Evolutionary conservation across 2,888 invertebrate species (phyloP), one percentile per base, ranked within the genome.

Genomic region (Brachyopa scutellaris): DNA sequence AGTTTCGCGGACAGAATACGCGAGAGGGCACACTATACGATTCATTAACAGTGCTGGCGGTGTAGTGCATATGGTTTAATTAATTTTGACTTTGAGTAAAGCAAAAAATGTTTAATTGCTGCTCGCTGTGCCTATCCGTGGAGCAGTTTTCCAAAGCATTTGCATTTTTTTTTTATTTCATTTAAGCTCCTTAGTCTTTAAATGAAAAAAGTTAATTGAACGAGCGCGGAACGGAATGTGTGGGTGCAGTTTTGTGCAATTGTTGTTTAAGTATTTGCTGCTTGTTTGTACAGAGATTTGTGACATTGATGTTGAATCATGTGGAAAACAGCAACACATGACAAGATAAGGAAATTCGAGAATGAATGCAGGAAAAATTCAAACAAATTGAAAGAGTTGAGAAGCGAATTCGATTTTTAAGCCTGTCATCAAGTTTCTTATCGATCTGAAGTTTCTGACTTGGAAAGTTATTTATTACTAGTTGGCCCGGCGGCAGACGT

Each of bases 151-250:
- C 62, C 74, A 73, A 53, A 47, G 15, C 36, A 36, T 76, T 66
- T 70, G 49, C 19, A 13, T 49, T 26, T 21, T 36, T 38, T 64
- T 45, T 33, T 53, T 11, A 4, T 26, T 55, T 11, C 17, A 6
- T 31, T n/a, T n/a, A n/a, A n/a, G n/a, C n/a, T n/a, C n/a, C n/a
- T n/a, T n/a, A n/a, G n/a, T 31, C 38, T 62, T 31, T 47, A 13
- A 76, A 61, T 70, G 74, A 74, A 74, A 70, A 69, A 76, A 69
- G 80, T 62, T 78, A 80, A 80, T 80, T 80, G 80, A 80, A 64
- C 26, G 49, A n/a, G n/a, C n/a, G n/a, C n/a, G n/a, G n/a, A 74
- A 76, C 33, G 74, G 80, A 80, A 80, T 76, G 74, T 76, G 80
- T 80, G 80, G 80, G 80, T 80, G 80, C 80, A 80, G 80, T 74